Conservation (phyloP, 2,888 invertebrate genomes). For the Perizoma flavofasciatum region DNA sequence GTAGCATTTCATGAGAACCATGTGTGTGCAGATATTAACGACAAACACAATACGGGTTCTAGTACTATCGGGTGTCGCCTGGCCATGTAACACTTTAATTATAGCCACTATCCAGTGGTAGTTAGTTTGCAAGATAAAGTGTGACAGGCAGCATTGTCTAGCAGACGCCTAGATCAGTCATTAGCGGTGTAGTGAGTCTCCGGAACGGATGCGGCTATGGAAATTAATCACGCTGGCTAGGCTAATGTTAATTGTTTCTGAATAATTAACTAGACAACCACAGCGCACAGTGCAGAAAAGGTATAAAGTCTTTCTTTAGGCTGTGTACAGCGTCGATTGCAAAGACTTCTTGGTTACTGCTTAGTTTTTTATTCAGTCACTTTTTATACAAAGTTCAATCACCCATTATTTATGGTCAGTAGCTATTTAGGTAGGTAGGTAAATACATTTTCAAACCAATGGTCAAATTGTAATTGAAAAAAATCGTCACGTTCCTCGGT, state of each 20-base stretch:
- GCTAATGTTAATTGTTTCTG: neutral
- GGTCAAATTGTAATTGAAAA: conserved; percentile 10
- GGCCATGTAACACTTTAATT: conserved; percentile 28
- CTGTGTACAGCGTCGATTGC: too few relatives aligned
- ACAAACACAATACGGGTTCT: conserved; percentile 20
- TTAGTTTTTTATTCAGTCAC: conserved; percentile 1
- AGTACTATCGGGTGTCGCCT: conserved; percentile 23
- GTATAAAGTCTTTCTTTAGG: too few relatives aligned
- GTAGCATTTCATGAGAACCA: conserved; percentile 35
- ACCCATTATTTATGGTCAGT: neutral
- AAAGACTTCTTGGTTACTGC: neutral
- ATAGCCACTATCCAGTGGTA: conserved; percentile 6
- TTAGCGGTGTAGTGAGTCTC: conserved; percentile 18
- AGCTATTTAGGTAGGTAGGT: neutral
- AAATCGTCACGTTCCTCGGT: conserved; percentile 17
- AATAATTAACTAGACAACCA: too few relatives aligned
- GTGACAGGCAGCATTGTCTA: conserved; percentile 28
- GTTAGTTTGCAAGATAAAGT: conserved; percentile 21
- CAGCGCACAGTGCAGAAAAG: too few relatives aligned
- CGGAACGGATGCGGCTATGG: conserved; percentile 28
- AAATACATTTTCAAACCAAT: conserved; percentile 3
- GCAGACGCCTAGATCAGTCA: conserved; percentile 22
- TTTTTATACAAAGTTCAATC: conserved; percentile 5
- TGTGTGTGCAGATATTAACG: conserved; percentile 29
- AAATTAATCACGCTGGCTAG: conserved; percentile 19